These are phyloP conservation scores for Cliona cf. orientalis DNA, from an alignment of 37 sponge, comb jelly and placozoan genomes.

Conservation along the genomic window DNA sequence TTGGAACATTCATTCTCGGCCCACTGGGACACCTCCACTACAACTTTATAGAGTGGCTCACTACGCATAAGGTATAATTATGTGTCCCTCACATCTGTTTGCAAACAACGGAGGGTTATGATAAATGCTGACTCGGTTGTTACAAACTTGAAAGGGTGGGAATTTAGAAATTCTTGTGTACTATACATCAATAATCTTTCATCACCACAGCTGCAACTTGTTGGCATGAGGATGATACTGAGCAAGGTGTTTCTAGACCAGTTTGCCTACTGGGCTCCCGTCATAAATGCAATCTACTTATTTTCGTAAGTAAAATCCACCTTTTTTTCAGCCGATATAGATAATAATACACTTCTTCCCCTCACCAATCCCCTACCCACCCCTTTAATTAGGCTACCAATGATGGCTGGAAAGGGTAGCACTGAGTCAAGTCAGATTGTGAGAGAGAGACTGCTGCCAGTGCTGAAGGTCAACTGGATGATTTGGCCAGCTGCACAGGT, in stretches of 20 bases:
- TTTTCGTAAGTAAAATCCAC: slow-evolving; percentile 42
- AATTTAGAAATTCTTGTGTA: slow-evolving; percentile 6
- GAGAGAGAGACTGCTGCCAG: slow-evolving; percentile 31
- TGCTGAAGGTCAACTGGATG: slow-evolving; percentile 76
- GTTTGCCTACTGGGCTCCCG: slow-evolving; percentile 76
- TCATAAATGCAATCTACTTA: slow-evolving; percentile 58
- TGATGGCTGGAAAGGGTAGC: slow-evolving; percentile 43
- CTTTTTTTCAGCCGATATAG: not conserved
- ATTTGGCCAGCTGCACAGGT: slow-evolving; percentile 79
- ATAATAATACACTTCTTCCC: not conserved
- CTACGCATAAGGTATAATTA: slow-evolving; percentile 50
- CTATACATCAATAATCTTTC: not conserved
- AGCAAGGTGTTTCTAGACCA: slow-evolving; percentile 72
- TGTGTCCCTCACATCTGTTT: not conserved
- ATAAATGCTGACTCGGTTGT: too few species aligned
- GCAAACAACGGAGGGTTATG: not conserved
- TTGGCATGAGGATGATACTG: slow-evolving; percentile 43
- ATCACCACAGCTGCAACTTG: slow-evolving; percentile 54
- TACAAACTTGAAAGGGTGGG: too few species aligned
- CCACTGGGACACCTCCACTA: slow-evolving; percentile 76
- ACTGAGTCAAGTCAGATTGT: slow-evolving; percentile 39
- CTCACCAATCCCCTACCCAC: not conserved
- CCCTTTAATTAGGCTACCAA: slow-evolving; percentile 38
- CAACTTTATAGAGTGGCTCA: slow-evolving; percentile 74
- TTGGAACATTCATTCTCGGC: slow-evolving; percentile 72